Conservation (phyloP, 2,888 invertebrate genomes). For the Congeria kusceri region DNA sequence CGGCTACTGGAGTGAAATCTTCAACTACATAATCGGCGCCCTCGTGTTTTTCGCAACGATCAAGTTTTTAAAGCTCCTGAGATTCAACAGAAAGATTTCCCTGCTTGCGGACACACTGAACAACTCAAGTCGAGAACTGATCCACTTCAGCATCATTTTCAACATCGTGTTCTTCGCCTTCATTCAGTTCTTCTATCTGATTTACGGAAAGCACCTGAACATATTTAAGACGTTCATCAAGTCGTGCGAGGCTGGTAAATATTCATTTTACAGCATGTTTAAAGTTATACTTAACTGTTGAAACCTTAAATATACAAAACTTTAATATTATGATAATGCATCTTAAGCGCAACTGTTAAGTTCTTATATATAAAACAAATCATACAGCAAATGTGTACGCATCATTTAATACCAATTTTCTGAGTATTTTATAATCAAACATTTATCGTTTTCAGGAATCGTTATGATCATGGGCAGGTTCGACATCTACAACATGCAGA, state of each 20-base stretch:
- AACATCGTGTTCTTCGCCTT: conserved; percentile 84
- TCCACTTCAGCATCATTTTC: conserved; percentile 84
- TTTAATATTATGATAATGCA: too few species aligned
- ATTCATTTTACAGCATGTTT: neutral
- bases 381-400: too few species aligned
- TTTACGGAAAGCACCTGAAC: conserved; percentile 77
- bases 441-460: conserved; percentile 52
- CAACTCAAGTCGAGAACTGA: conserved; percentile 78
- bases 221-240: conserved; percentile 72
- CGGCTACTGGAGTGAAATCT: conserved; percentile 86
- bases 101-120: conserved; percentile 81
- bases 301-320: too few species aligned
- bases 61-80: conserved; percentile 86
- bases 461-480: conserved; percentile 85
- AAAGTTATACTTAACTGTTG: too few species aligned
- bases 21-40: conserved; percentile 86
- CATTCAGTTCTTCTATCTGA: conserved; percentile 84
- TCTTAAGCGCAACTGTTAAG: too few species aligned
- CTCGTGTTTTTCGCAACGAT: conserved; percentile 86
- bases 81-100: conserved; percentile 86
- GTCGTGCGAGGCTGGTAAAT: conserved; percentile 77
- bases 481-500: conserved; percentile 83
- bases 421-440: too few species aligned
- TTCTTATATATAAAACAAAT: too few species aligned
- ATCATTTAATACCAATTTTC: too few species aligned